These are phyloP conservation scores for Danionella dracula DNA, from an alignment of 2,797 vertebrate species.

Conservation along the genomic window DNA sequence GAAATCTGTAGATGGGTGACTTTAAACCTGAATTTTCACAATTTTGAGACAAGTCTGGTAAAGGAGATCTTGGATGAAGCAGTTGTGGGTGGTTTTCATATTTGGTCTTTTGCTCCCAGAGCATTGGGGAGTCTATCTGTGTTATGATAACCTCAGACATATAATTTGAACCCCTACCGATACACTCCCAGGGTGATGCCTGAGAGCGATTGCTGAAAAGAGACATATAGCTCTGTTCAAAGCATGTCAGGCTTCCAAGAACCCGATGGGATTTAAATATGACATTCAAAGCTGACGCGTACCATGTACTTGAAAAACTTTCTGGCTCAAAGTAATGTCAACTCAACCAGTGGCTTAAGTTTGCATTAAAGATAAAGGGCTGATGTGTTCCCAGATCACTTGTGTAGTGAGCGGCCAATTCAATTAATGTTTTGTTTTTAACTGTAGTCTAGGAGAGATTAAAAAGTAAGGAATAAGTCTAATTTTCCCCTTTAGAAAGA, in stretches of 20 bases:
- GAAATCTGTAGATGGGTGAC: not conserved
- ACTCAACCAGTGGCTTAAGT: not conserved
- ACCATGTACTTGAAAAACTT: not conserved
- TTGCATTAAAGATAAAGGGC: too few species aligned
- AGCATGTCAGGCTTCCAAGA: not conserved
- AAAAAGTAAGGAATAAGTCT: too few species aligned
- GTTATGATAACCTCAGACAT: not conserved
- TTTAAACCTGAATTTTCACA: not conserved
- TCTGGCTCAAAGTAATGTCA: not conserved
- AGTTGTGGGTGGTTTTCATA: slow-evolving; percentile 12
- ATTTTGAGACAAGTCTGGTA: not conserved
- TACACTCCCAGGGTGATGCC: slow-evolving; percentile 7
- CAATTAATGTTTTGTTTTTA: too few species aligned
- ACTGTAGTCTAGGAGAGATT: too few species aligned
- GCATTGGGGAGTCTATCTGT: slow-evolving; percentile 5
- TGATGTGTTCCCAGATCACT: too few species aligned
- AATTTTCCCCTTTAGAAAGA: too few species aligned
- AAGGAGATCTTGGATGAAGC: slow-evolving; percentile 4
- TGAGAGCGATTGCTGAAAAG: not conserved
- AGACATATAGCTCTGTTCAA: not conserved
- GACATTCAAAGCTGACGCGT: not conserved
- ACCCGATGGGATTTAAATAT: not conserved
- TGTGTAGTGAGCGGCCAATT: too few species aligned
- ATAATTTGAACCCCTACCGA: slow-evolving; percentile 1
- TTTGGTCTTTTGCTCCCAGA: not conserved